phyloP scores from a whole-genome alignment of 2,888 invertebrate genomes.

The Watsonalla cultraria region DNA sequence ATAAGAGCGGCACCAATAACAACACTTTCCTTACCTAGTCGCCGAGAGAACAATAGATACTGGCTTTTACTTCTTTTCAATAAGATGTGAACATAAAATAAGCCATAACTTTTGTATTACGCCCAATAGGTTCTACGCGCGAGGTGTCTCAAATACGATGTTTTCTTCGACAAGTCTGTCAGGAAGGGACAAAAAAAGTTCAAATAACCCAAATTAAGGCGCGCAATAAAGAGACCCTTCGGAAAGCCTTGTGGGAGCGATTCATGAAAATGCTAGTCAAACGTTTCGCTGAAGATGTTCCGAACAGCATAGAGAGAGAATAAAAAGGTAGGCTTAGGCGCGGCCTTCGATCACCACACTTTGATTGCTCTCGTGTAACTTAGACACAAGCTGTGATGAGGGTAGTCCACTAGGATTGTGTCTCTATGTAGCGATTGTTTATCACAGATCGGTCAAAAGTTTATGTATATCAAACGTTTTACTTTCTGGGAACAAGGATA shows the following conservation, averaged over 20 bases:
- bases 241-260: slow-evolving; percentile 60
- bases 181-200: slow-evolving; percentile 58
- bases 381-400: background rate
- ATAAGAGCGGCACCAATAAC: too few relatives aligned
- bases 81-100: slow-evolving; percentile 18
- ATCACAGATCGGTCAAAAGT: too few relatives aligned
- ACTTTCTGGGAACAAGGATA: too few relatives aligned
- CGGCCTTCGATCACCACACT: slow-evolving; percentile 24
- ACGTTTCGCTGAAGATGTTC: slow-evolving; percentile 52
- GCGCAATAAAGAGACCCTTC: slow-evolving; percentile 62
- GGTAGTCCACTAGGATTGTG: background rate
- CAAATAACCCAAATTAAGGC: slow-evolving; percentile 66
- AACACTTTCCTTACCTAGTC: too few relatives aligned
- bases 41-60: background rate
- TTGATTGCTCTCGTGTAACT: slow-evolving; percentile 19
- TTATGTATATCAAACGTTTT: too few relatives aligned
- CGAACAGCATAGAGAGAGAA: slow-evolving; percentile 49
- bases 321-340: slow-evolving; percentile 28
- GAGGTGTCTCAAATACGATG: slow-evolving; percentile 40
- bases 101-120: slow-evolving; percentile 37
- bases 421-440: too few relatives aligned
- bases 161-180: slow-evolving; percentile 44
- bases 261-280: slow-evolving; percentile 60
- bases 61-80: background rate
- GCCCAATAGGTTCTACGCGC: slow-evolving; percentile 24